Conservation (phyloP, 2,797 vertebrate species). For the Salarias fasciatus region DNA sequence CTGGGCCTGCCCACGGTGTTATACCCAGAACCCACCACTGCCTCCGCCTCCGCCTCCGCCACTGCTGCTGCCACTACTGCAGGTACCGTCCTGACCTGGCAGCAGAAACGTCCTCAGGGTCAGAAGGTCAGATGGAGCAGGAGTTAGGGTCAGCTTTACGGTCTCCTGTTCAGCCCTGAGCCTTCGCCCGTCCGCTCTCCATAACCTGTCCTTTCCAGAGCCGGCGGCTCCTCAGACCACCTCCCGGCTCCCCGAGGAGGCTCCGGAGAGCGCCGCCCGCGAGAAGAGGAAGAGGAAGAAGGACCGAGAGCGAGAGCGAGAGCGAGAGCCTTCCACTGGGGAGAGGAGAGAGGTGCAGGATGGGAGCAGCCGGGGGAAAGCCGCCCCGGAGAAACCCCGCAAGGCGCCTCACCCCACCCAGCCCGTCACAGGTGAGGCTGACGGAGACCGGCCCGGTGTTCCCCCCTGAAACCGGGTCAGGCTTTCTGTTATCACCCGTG, state of each 20-base stretch:
- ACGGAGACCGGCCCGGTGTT: too few species aligned
- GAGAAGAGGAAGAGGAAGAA: constrained; percentile 82
- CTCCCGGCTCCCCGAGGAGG: constrained; percentile 38
- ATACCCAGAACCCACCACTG: constrained; percentile 60
- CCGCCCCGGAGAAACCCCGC: constrained; percentile 54
- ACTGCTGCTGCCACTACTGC: constrained; percentile 10
- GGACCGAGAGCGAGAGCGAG: constrained; percentile 75
- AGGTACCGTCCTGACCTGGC: too few species aligned
- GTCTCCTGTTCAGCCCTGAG: not conserved
- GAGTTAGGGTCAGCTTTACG: constrained; percentile 26
- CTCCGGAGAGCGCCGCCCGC: constrained; percentile 61
- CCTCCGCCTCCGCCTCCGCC: too few species aligned
- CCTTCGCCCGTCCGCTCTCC: constrained; percentile 20
- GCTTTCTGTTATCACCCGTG: too few species aligned
- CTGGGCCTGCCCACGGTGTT: constrained; percentile 70
- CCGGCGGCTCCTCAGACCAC: constrained; percentile 44
- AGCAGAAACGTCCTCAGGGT: too few species aligned
- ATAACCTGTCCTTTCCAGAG: constrained; percentile 46
- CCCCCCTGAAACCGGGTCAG: too few species aligned
- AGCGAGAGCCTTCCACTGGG: constrained; percentile 61
- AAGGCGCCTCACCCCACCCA: constrained; percentile 64
- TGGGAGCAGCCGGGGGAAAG: constrained; percentile 59
- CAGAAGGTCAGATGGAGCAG: not conserved
- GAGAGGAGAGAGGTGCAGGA: constrained; percentile 71
- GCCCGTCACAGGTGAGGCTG: constrained; percentile 74